Evolutionary conservation across 2,888 invertebrate genomes (phyloP).

Genomic region (Tineola bisselliella): DNA sequence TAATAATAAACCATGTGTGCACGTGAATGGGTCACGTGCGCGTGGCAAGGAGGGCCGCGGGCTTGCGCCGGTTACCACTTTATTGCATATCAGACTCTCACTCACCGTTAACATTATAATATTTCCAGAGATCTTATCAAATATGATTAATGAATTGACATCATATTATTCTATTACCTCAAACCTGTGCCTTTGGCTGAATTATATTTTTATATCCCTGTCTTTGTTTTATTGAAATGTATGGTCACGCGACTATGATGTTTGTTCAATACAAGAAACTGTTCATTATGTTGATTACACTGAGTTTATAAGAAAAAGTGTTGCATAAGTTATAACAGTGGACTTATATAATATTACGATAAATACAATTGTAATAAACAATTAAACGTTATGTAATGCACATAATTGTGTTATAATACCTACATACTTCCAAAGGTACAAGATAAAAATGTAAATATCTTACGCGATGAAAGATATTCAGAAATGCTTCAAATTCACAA

Average conservation of each 20-base stretch:
- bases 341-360: constrained; percentile 61
- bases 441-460: constrained; percentile 64
- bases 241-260: constrained; percentile 46
- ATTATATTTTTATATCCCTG: constrained; percentile 57
- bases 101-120: constrained; percentile 42
- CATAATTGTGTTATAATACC: constrained; percentile 66
- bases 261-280: constrained; percentile 43
- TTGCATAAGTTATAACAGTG: constrained; percentile 57
- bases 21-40: constrained; percentile 37
- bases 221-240: constrained; percentile 61
- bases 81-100: constrained; percentile 39
- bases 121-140: constrained; percentile 56
- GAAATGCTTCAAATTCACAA: constrained; percentile 59
- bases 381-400: constrained; percentile 67
- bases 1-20: constrained; percentile 11
- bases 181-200: constrained; percentile 62
- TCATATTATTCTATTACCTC: constrained; percentile 65
- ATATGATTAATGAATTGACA: constrained; percentile 68
- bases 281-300: constrained; percentile 55
- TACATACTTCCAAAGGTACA: constrained; percentile 65
- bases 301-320: constrained; percentile 35
- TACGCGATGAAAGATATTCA: constrained; percentile 64
- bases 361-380: constrained; percentile 66
- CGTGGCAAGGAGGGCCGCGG: constrained; percentile 28
- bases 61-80: constrained; percentile 16